phyloP scores from a whole-genome alignment of 2,113 vertebrate genomes.

The Sula dactylatra region DNA sequence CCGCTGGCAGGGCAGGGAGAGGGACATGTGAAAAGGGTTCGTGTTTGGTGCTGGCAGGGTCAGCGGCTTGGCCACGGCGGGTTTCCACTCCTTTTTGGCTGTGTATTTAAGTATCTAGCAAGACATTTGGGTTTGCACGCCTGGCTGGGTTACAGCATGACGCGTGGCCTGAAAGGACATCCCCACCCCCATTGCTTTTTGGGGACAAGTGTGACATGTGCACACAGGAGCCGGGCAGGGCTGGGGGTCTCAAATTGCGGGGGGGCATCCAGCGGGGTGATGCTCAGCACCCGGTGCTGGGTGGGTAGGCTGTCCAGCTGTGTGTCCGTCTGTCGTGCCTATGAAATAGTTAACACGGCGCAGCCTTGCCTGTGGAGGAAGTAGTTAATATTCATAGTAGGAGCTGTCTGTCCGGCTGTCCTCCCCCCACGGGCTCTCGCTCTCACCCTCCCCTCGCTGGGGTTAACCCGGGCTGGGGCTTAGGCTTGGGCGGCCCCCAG shows the following conservation, averaged over 20 bases:
- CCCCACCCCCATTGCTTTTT: not conserved
- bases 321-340: not conserved
- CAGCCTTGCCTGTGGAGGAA: conserved; percentile 49
- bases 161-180: not conserved
- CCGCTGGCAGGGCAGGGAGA: not conserved
- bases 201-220: not conserved
- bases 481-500: not conserved
- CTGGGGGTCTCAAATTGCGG: not conserved
- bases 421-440: not conserved
- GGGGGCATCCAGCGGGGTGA: fast-evolving
- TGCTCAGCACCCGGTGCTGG: not conserved
- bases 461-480: conserved; percentile 36
- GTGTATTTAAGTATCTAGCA: not conserved
- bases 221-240: not conserved
- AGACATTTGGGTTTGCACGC: not conserved
- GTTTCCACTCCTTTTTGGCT: not conserved
- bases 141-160: not conserved
- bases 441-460: conserved; percentile 6
- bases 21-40: not conserved
- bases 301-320: not conserved
- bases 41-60: not conserved
- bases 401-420: conserved; percentile 29
- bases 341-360: conserved; percentile 49
- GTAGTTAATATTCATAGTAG: conserved; percentile 65
- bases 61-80: fast-evolving